Base-by-base conservation (phyloP, 2,888 invertebrate genomes). In the Euphydryas editha region DNA sequence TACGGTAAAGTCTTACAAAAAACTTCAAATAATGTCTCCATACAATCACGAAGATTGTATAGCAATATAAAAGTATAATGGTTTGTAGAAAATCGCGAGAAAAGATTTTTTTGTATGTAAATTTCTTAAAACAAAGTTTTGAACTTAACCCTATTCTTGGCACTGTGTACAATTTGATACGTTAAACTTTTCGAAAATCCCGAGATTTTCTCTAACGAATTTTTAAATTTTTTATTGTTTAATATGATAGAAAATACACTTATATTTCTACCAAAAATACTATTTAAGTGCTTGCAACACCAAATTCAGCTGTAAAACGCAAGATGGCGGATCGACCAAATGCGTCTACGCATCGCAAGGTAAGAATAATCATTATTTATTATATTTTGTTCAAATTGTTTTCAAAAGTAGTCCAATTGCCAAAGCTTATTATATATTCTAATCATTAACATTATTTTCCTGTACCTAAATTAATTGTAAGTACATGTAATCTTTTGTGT, bases 291-390 rank as follows among this genome's bases (percentile, higher is more conserved):
- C 11, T 58, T 44, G 44, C 58, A 58, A 58, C 24, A 44, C 44
- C 3, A 11, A 58, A 58, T n/a, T 42, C 47, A 21, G 39, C 65
- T 60, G 67, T 65, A 67, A 65, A 55, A 36, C 57, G 57, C 70
- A 70, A 67, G 39, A 67, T 70, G 60, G 65, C 59, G 66, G 58
- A 65, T 60, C 64, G 67, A 15, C 46, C 61, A 57, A 49, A 37
- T 24, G 64, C 60, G 69, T 58, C 65, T 69, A 44, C 60, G 59
- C 57, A 59, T 15, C 65, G 62, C 65, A 65, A 60, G 68, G 67
- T 65, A 65, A 65, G 17, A 67, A 65, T 42, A 65, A 44, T 21
- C 7, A 42, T 18, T 21, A 10, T 36, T 8, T 39, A 42, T 39
- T 15, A 44, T n/a, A 21, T 58, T 58, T 37, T 39, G 5, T 15